These are phyloP conservation scores for Eumeta japonica DNA, from an alignment of 1,140 invertebrate genomes.

Conservation along the genomic window DNA sequence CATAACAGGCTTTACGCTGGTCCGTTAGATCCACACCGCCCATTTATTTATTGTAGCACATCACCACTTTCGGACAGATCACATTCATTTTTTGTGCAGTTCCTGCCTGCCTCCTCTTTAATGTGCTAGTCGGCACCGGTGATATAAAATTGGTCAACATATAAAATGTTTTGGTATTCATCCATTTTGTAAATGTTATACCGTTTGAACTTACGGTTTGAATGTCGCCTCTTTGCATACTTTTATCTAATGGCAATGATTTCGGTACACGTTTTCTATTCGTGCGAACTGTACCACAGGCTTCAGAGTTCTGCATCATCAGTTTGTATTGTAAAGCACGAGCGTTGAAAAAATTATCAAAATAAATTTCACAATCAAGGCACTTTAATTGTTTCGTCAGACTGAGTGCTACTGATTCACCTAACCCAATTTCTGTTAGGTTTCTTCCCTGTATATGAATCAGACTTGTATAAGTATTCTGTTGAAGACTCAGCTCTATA, in stretches of 20 bases:
- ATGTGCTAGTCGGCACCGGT: slow-evolving; percentile 9
- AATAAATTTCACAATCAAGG: slow-evolving; percentile 8
- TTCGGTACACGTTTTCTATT: slow-evolving; percentile 8
- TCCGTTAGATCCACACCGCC: too few species aligned
- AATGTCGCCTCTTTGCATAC: slow-evolving; percentile 10
- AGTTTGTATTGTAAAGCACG: slow-evolving; percentile 7
- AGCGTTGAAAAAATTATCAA: slow-evolving; percentile 8
- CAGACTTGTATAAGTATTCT: too few species aligned
- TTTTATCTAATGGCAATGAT: slow-evolving; percentile 8
- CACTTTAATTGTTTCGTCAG: too few species aligned
- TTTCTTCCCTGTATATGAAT: too few species aligned
- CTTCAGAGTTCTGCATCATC: slow-evolving; percentile 1
- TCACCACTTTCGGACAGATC: too few species aligned
- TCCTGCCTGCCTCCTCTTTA: too few species aligned
- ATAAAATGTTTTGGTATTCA: slow-evolving; percentile 15
- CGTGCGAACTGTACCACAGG: slow-evolving; percentile 10
- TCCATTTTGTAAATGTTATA: slow-evolving; percentile 12
- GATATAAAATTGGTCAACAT: slow-evolving; percentile 13
- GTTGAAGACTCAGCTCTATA: too few species aligned
- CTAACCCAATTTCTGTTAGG: too few species aligned
- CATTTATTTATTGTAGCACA: too few species aligned
- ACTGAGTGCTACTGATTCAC: too few species aligned
- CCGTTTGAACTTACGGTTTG: slow-evolving; percentile 7
- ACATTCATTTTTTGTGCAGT: too few species aligned
- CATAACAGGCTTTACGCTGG: too few species aligned